These are phyloP conservation scores for Rotaria sp. DNA, from an alignment of 2,888 invertebrate genomes.

Conservation along the genomic window DNA sequence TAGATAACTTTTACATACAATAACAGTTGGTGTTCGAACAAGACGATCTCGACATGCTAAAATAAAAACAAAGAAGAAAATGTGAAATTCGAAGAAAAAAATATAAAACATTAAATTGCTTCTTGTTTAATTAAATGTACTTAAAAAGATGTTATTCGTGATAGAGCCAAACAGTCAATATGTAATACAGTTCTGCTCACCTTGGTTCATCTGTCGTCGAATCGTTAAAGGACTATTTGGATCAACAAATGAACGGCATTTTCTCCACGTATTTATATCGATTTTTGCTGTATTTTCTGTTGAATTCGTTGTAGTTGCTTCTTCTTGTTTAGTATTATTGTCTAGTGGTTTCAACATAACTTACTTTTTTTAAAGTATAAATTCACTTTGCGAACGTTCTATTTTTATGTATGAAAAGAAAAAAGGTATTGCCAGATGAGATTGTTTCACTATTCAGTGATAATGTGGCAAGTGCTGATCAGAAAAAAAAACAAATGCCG, in stretches of 20 bases:
- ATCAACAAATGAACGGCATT: not conserved
- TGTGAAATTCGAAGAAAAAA: not conserved
- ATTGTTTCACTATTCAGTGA: not conserved
- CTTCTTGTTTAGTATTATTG: not conserved
- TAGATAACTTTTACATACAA: not conserved
- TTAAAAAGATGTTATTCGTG: not conserved
- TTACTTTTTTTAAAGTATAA: not conserved
- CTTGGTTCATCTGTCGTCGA: not conserved
- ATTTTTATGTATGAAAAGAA: not conserved
- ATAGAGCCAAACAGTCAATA: not conserved
- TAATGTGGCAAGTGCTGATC: not conserved
- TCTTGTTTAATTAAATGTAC: not conserved
- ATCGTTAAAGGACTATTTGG: not conserved
- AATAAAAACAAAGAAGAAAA: not conserved
- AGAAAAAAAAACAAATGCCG: too few species aligned
- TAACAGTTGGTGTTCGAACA: conserved; percentile 36
- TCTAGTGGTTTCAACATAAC: not conserved
- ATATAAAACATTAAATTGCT: not conserved
- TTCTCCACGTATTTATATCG: not conserved
- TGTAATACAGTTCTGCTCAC: not conserved
- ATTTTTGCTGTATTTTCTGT: not conserved
- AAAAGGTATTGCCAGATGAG: not conserved
- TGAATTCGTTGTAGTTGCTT: not conserved
- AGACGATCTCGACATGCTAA: conserved; percentile 40
- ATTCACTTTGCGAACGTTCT: not conserved